phyloP scores from a whole-genome alignment of 2,888 invertebrate genomes.

The Polia nebulosa region DNA sequence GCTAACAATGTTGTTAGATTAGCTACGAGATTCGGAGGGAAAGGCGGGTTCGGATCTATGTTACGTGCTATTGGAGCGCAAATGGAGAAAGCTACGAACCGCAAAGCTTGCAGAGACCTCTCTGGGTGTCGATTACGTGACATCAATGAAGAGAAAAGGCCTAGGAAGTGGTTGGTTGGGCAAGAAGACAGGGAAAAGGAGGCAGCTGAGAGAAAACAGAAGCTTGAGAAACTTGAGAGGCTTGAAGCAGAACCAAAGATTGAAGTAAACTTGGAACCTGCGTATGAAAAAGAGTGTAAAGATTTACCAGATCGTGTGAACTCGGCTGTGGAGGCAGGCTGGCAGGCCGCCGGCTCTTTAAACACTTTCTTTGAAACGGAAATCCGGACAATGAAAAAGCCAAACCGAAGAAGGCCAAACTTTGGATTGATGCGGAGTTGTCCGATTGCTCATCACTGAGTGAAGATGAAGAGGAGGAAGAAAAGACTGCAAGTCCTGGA shows the following conservation, averaged over 20 bases:
- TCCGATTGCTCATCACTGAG: too few relatives aligned
- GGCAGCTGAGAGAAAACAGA: conserved; percentile 93
- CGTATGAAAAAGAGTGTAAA: conserved; percentile 94
- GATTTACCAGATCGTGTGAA: conserved; percentile 95
- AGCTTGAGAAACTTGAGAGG: conserved; percentile 95
- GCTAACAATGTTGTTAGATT: conserved; percentile 89
- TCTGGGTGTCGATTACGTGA: conserved; percentile 98
- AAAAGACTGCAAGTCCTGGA: too few relatives aligned
- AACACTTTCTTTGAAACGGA: conserved; percentile 85
- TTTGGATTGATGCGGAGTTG: conserved; percentile 91
- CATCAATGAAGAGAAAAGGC: conserved; percentile 98
- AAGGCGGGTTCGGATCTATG: conserved; percentile 99
- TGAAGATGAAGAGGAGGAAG: too few relatives aligned
- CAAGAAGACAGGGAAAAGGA: conserved; percentile 96
- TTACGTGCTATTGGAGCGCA: conserved; percentile 99
- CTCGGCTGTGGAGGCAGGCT: conserved; percentile 96
- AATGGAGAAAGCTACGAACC: conserved; percentile 99
- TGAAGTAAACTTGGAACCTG: conserved; percentile 91
- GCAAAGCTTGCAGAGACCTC: conserved; percentile 98
- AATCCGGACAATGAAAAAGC: conserved; percentile 76
- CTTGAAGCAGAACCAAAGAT: conserved; percentile 95
- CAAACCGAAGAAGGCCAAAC: conserved; percentile 84
- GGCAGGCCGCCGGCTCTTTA: conserved; percentile 91
- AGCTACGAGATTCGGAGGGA: conserved; percentile 94
- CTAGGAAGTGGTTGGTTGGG: conserved; percentile 97